phyloP scores from a whole-genome alignment of 2,113 vertebrate species.

The Eptesicus fuscus region DNA sequence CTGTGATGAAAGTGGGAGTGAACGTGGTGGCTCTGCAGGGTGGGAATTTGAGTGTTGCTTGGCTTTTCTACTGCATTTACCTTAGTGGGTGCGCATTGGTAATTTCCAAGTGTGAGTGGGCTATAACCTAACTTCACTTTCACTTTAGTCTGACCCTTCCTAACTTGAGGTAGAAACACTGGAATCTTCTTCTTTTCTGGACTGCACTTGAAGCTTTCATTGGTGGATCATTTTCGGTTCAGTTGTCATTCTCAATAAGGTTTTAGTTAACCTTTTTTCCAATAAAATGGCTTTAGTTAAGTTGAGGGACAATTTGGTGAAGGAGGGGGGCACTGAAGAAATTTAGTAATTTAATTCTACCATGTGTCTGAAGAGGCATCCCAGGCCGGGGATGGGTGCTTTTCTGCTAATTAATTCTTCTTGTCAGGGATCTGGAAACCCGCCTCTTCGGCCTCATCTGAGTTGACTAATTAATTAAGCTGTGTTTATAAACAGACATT shows the following conservation, averaged over 20 bases:
- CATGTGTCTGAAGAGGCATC: slow-evolving; percentile 73
- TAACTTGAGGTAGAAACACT: neutral
- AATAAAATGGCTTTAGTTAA: neutral
- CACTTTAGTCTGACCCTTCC: neutral
- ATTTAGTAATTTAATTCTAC: slow-evolving; percentile 48
- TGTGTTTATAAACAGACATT: slow-evolving; percentile 77
- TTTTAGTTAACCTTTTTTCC: neutral
- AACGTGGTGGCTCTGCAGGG: neutral
- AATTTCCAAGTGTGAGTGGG: neutral
- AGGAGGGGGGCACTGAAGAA: neutral
- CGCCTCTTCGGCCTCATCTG: slow-evolving; percentile 73
- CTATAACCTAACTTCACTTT: neutral
- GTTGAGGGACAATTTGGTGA: neutral
- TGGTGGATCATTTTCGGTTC: neutral
- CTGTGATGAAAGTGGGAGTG: too few species aligned
- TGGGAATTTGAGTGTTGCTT: neutral
- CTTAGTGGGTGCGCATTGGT: neutral
- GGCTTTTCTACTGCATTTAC: neutral
- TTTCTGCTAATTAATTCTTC: slow-evolving; percentile 80
- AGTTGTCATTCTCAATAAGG: slow-evolving; percentile 11
- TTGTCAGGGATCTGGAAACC: slow-evolving; percentile 75
- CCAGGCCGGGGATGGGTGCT: slow-evolving; percentile 64
- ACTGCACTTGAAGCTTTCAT: neutral
- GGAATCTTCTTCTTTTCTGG: neutral
- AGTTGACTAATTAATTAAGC: slow-evolving; percentile 81